Percentiles rank a stretch among this genome's conserved stretches.
These are phyloP conservation scores for Acholoe squamosa DNA, from an alignment of 2,888 invertebrate species.

Conservation along the genomic window DNA sequence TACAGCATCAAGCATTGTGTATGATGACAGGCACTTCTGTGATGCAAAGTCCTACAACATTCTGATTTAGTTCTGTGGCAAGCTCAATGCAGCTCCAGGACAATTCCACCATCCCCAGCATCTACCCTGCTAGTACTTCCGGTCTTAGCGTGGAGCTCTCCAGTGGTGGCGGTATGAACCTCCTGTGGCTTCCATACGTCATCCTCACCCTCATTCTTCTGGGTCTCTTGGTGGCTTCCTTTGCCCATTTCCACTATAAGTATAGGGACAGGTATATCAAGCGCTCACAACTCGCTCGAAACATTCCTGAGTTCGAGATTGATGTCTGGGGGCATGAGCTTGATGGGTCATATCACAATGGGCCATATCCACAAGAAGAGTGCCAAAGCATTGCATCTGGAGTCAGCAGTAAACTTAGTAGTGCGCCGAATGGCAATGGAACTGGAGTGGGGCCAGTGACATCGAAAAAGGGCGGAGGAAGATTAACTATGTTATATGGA, in stretches of 20 bases:
- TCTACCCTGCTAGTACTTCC: neutral
- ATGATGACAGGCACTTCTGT: no score
- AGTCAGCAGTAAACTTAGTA: neutral
- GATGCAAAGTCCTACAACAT: no score
- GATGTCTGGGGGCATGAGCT: neutral
- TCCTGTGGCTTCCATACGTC: conserved; percentile 70
- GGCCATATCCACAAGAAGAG: neutral
- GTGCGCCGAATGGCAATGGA: neutral
- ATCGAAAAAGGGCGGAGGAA: neutral
- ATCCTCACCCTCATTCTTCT: conserved; percentile 65
- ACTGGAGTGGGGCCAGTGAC: neutral
- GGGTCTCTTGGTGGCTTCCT: conserved; percentile 69
- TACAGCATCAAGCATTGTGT: no score
- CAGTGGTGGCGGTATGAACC: conserved; percentile 6
- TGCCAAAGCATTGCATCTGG: neutral
- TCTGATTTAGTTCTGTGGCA: no score
- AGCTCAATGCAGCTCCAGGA: neutral
- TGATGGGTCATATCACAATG: neutral
- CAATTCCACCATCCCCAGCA: neutral
- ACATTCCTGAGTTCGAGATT: neutral
- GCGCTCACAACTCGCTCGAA: conserved; percentile 57
- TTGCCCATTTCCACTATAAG: conserved; percentile 69
- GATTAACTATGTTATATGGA: conserved; percentile 54
- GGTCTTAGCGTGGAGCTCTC: neutral
- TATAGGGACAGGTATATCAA: conserved; percentile 70